Percentiles rank a stretch among this genome's conserved stretches.
Evolutionary conservation across 2,797 vertebrate species (phyloP).

Genomic region (Sebastes baramenuke): DNA sequence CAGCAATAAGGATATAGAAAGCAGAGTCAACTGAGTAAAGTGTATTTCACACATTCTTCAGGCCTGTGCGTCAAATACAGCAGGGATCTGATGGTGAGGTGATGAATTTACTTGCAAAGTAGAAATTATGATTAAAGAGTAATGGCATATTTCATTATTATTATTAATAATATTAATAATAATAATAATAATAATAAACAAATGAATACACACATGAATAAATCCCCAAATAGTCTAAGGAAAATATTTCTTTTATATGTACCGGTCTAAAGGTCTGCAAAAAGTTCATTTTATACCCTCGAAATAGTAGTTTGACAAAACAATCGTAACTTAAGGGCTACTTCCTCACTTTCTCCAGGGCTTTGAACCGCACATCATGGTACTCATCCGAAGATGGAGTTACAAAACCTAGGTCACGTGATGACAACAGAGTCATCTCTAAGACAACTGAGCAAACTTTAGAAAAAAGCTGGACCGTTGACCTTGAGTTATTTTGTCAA

Average conservation of each 20-base stretch:
- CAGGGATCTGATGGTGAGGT: not conserved
- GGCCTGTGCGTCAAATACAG: not conserved
- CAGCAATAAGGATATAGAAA: constrained; percentile 1
- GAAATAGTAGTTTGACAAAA: not conserved
- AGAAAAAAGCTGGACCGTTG: not conserved
- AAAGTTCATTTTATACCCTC: not conserved
- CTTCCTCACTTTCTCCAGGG: not conserved
- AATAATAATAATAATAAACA: not conserved
- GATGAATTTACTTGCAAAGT: not conserved
- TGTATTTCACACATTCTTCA: not conserved
- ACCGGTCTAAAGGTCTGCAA: not conserved
- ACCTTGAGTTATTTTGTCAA: not conserved
- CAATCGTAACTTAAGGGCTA: not conserved
- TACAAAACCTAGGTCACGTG: not conserved
- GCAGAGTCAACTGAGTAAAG: not conserved
- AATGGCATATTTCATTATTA: not conserved
- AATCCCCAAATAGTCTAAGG: not conserved
- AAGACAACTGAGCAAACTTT: not conserved
- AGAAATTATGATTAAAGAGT: not conserved
- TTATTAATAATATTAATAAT: too few species aligned
- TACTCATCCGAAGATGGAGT: not conserved
- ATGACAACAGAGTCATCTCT: not conserved
- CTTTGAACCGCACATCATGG: not conserved
- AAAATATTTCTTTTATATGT: not conserved
- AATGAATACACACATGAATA: not conserved